Percentiles rank a stretch among this genome's conserved stretches.
Conservation (phyloP, 2,113 vertebrate genomes). For the Bombycilla garrulus region DNA sequence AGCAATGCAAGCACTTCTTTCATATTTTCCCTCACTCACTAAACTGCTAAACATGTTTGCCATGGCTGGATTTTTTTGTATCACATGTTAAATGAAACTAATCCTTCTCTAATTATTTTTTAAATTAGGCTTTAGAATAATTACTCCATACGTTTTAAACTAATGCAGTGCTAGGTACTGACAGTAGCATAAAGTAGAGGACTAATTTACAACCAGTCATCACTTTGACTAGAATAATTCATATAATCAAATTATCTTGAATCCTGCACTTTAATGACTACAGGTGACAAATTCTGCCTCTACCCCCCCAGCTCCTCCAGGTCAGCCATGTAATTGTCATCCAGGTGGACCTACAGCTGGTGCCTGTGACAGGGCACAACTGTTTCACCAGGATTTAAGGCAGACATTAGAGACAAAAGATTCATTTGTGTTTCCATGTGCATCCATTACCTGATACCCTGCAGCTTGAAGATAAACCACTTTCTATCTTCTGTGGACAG, state of each 20-base stretch:
- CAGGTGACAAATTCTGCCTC: background rate
- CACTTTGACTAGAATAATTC: background rate
- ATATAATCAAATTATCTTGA: background rate
- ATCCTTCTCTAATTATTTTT: background rate
- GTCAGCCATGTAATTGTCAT: background rate
- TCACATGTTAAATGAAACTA: background rate
- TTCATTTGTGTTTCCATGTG: background rate
- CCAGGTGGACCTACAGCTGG: background rate
- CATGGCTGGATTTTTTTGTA: background rate
- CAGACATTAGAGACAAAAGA: background rate
- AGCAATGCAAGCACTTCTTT: background rate
- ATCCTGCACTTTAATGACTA: background rate
- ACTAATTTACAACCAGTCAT: background rate
- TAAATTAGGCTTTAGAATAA: background rate
- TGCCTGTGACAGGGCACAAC: background rate
- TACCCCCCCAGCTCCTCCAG: background rate
- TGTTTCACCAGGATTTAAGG: background rate
- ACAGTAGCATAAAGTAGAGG: background rate
- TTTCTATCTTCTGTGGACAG: background rate
- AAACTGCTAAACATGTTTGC: background rate
- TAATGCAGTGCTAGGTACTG: background rate
- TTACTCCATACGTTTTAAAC: background rate
- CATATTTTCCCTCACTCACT: background rate
- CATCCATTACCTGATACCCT: background rate
- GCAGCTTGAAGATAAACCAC: background rate